Conservation (phyloP, 2,113 vertebrate genomes). For the Catagonus wagneri region DNA sequence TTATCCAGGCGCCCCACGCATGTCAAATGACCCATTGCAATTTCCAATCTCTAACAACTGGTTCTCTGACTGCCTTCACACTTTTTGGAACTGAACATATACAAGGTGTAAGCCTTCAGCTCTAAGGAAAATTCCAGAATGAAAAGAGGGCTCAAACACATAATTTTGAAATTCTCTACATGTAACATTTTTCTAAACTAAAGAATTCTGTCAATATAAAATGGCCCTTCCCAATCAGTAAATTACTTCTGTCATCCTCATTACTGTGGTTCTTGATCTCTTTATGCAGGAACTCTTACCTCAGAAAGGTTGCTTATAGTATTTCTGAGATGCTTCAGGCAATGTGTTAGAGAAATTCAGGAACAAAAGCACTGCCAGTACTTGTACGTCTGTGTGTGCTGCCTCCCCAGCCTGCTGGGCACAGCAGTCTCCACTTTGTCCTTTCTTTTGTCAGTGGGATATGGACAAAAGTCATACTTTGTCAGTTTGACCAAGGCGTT, state of each 20-base stretch:
- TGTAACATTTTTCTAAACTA: neutral
- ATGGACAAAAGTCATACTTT: neutral
- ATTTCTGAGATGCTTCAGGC: neutral
- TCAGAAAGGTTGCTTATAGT: neutral
- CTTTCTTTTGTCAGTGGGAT: neutral
- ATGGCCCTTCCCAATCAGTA: neutral
- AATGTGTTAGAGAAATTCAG: neutral
- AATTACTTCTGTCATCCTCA: neutral
- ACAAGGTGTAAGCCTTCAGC: neutral
- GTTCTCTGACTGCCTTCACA: neutral
- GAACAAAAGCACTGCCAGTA: neutral
- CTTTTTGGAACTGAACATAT: neutral
- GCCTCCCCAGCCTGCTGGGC: neutral
- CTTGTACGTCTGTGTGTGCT: accelerated
- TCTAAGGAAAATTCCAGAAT: neutral
- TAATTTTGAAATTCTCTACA: neutral
- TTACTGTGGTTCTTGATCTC: neutral
- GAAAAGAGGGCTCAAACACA: neutral
- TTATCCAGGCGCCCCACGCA: neutral
- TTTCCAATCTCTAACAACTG: neutral
- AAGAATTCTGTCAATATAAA: neutral
- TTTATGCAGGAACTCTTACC: neutral
- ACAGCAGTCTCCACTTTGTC: neutral
- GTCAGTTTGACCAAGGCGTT: neutral
- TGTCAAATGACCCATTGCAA: neutral